These are phyloP conservation scores for Actinia equina DNA, from an alignment of 64 coral and sea anemone genomes.

Conservation along the genomic window DNA sequence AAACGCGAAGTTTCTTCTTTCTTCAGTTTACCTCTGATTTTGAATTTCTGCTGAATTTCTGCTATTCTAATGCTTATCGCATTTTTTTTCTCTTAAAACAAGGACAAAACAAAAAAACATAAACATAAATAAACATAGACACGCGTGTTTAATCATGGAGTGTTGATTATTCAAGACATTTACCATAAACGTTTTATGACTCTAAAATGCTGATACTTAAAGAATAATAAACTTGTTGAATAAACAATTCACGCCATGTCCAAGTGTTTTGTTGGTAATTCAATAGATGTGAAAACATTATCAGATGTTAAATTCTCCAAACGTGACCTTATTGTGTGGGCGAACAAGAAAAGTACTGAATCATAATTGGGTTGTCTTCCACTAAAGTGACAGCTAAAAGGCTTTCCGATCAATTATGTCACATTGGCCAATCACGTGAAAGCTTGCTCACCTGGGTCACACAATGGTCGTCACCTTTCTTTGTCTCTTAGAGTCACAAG, in stretches of 20 bases:
- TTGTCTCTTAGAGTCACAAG: conserved; percentile 20
- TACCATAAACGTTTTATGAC: background rate
- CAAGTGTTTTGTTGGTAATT: background rate
- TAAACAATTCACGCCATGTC: background rate
- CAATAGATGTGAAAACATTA: background rate
- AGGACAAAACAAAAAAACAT: background rate
- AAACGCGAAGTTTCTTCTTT: background rate
- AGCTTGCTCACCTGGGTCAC: conserved; percentile 24
- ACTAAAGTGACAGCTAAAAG: conserved; percentile 12
- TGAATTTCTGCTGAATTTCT: background rate
- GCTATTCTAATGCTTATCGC: background rate
- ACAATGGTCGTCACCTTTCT: background rate
- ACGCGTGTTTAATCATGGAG: background rate
- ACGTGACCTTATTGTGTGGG: conserved; percentile 22
- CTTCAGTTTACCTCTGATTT: background rate
- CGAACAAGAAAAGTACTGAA: conserved; percentile 3
- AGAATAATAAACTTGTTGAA: background rate
- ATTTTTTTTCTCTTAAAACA: background rate
- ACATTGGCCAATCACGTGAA: conserved; percentile 29
- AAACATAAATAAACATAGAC: background rate
- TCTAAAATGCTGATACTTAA: background rate
- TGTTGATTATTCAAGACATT: background rate
- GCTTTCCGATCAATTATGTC: conserved; percentile 10
- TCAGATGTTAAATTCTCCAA: conserved; percentile 31
- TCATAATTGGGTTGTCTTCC: conserved; percentile 17